Evolutionary conservation across 1,140 invertebrate genomes (phyloP).

Genomic region (Cotesia typhae): DNA sequence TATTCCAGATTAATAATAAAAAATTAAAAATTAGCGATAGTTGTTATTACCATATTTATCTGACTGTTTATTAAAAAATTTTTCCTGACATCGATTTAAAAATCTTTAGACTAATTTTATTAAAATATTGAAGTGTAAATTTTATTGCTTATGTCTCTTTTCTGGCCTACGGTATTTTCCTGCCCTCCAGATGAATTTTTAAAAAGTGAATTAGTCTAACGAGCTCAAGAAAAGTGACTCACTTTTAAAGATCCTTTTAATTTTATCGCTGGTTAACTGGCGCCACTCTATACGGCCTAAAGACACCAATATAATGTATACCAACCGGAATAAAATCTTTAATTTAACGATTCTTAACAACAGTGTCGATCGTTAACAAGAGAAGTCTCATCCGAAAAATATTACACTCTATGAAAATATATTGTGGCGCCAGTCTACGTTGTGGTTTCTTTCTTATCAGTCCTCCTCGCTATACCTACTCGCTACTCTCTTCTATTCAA

Average conservation of each 20-base stretch:
- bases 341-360: neutral
- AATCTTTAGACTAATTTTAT: too few relatives aligned
- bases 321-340: neutral
- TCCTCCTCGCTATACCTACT: neutral
- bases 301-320: neutral
- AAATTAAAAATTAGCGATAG: too few relatives aligned
- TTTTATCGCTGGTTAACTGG: neutral
- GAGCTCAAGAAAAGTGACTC: neutral
- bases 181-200: too few relatives aligned
- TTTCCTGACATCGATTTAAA: too few relatives aligned
- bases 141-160: too few relatives aligned
- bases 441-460: constrained; percentile 32
- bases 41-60: too few relatives aligned
- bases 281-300: neutral
- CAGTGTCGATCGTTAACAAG: constrained; percentile 5
- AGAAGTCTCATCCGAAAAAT: neutral
- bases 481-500: too few relatives aligned
- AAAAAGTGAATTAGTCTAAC: too few relatives aligned
- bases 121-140: too few relatives aligned
- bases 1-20: too few relatives aligned
- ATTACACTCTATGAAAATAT: constrained; percentile 6
- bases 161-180: too few relatives aligned
- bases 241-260: neutral
- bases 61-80: too few relatives aligned
- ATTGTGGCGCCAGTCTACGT: constrained; percentile 37